Percentiles rank a stretch among this genome's conserved stretches.
phyloP scores from a whole-genome alignment of 2,888 invertebrate species.

The Hofmannophila pseudospretella region DNA sequence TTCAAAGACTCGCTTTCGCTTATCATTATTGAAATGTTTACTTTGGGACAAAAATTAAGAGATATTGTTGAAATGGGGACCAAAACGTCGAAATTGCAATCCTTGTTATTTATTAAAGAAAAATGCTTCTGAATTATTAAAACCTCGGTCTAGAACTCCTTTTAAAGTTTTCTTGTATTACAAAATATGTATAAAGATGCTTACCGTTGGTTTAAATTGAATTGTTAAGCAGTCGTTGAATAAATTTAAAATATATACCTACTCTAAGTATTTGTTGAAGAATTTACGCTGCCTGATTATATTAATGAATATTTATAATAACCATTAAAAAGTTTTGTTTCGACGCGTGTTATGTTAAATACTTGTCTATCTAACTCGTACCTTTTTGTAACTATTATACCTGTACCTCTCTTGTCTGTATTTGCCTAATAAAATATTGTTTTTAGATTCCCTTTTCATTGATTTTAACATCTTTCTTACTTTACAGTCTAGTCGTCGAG shows the following conservation, averaged over 20 bases:
- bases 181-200: not conserved
- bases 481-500: no score
- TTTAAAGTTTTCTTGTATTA: not conserved
- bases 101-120: slow-evolving; percentile 15
- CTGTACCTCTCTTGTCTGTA: slow-evolving; percentile 23
- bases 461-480: not conserved
- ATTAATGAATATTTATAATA: slow-evolving; percentile 1
- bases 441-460: slow-evolving; percentile 15
- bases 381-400: slow-evolving; percentile 30
- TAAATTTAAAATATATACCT: slow-evolving; percentile 3
- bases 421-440: slow-evolving; percentile 28
- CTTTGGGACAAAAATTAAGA: slow-evolving; percentile 14
- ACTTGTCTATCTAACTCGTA: slow-evolving; percentile 22
- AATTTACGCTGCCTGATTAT: not conserved
- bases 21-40: slow-evolving; percentile 1
- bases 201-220: not conserved
- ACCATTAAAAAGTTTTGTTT: slow-evolving; percentile 13
- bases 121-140: not conserved
- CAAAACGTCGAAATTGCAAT: slow-evolving; percentile 35
- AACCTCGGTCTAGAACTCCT: slow-evolving; percentile 1
- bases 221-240: slow-evolving; percentile 1
- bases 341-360: slow-evolving; percentile 6
- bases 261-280: slow-evolving; percentile 3
- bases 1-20: slow-evolving; percentile 7
- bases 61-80: slow-evolving; percentile 48